Conservation (phyloP, 2,113 vertebrate species). For the Dipodomys merriami region DNA sequence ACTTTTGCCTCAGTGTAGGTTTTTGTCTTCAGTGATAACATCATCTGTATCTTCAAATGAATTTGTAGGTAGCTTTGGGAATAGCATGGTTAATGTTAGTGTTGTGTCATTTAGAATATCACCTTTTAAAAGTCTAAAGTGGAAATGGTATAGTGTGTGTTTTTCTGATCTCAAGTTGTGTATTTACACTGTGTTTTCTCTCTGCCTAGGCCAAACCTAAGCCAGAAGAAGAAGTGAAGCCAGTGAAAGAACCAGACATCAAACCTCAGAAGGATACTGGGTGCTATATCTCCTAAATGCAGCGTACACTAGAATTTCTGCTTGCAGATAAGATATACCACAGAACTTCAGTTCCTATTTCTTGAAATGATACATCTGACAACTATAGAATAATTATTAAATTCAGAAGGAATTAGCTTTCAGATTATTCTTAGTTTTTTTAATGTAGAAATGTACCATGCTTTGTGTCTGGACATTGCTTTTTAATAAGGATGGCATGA, state of each 20-base stretch:
- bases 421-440: constrained; percentile 9
- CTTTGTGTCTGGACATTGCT: not conserved
- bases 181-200: constrained; percentile 16
- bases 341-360: constrained; percentile 57
- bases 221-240: constrained; percentile 94
- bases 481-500: constrained; percentile 42
- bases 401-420: constrained; percentile 69
- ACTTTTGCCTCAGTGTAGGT: too few relatives aligned
- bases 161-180: not conserved
- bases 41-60: not conserved
- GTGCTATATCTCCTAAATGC: constrained; percentile 91
- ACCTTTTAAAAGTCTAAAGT: not conserved
- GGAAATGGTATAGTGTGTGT: not conserved
- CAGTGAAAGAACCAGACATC: constrained; percentile 96
- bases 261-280: constrained; percentile 98
- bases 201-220: constrained; percentile 91
- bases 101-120: not conserved
- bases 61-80: not conserved
- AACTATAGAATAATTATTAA: constrained; percentile 64
- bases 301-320: constrained; percentile 33
- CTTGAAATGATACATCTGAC: constrained; percentile 63
- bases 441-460: not conserved
- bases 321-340: constrained; percentile 44
- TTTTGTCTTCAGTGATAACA: not conserved
- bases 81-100: not conserved